Base-by-base conservation (phyloP, 2,113 vertebrate species). In the Puffinus mauretanicus region DNA sequence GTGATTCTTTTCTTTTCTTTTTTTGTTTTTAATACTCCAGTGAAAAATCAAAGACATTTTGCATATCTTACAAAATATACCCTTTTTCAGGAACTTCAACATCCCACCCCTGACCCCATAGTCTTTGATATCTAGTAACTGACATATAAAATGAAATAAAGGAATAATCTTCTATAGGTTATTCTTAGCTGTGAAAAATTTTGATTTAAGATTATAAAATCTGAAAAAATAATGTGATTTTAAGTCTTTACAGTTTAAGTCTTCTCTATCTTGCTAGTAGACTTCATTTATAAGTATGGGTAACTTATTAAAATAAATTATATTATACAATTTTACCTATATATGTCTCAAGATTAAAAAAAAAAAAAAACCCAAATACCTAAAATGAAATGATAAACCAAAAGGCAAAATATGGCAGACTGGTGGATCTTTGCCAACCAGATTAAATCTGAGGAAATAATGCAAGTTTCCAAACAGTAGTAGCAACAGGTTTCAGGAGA, bases 401-500 rank as follows among this genome's bases (percentile, higher is more conserved):
- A 49, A 86, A 69, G 12, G 22, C 6, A 96, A 91, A 92, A 78
- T 27, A 71, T 36, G n/a, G 12, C 61, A 91, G 34, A 30, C 11
- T 57, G 44, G 54, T 61, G 52, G 47, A 55, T 82, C 38, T 86
- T 36, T 94, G 46, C 58, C 51, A 93, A 16, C 8, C 9, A 88
- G 71, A 82, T 83, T 21, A 84, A 83, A 84, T 40, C 38, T 67
- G 60, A 86, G 40, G 30, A 81, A 64, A 90, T 16, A 55, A 51
- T 47, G 29, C n/a, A 73, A 46, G 18, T 47, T 84, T 70, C 71
- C 57, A 57, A 80, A 8, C 29, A 71, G 47, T 7, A 70, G 34
- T 1, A 95, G 78, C 96, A 96, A 97, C 94, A 97, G 77, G 85
- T 95, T 86, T 93, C 72, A 67, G 30, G 36, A 70, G 19, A 38